Percentiles rank a stretch among this genome's conserved stretches.
Conservation (phyloP, 2,888 invertebrate genomes). For the Falcaria lacertinaria region DNA sequence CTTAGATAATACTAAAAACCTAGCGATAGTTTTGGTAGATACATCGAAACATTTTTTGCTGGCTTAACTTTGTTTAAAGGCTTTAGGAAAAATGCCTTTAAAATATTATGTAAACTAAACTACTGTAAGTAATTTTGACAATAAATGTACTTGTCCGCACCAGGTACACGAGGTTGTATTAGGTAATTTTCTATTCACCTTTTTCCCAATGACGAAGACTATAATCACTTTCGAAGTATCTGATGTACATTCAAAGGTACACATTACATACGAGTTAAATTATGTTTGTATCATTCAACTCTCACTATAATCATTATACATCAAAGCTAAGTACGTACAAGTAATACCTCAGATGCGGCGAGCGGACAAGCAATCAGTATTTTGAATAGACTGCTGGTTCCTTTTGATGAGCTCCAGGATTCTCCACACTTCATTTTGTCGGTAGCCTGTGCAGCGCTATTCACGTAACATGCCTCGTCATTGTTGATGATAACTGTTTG, state of each 20-base stretch:
- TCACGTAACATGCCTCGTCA: conserved; percentile 61
- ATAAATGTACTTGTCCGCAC: too few species aligned
- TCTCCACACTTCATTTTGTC: conserved; percentile 62
- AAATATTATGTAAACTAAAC: too few species aligned
- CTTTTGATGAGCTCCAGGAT: conserved; percentile 63
- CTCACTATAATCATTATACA: conserved; percentile 40
- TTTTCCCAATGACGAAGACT: neutral
- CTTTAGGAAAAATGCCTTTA: too few species aligned
- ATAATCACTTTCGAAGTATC: neutral
- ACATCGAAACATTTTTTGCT: too few species aligned
- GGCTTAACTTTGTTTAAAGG: too few species aligned
- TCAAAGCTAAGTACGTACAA: conserved; percentile 36
- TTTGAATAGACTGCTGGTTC: conserved; percentile 56
- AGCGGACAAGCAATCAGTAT: conserved; percentile 55
- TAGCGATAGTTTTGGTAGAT: too few species aligned
- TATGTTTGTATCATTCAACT: conserved; percentile 12
- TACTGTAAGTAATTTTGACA: too few species aligned
- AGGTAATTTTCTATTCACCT: neutral
- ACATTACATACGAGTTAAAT: neutral
- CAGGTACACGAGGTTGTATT: neutral
- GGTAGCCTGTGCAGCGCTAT: conserved; percentile 54
- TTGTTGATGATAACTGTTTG: conserved; percentile 69
- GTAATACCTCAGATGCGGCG: conserved; percentile 22
- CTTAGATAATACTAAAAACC: too few species aligned
- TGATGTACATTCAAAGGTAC: neutral